Evolutionary conservation across 2,113 vertebrate species (phyloP), one percentile per base, ranked within the genome.

Genomic region (Mustela nigripes): DNA sequence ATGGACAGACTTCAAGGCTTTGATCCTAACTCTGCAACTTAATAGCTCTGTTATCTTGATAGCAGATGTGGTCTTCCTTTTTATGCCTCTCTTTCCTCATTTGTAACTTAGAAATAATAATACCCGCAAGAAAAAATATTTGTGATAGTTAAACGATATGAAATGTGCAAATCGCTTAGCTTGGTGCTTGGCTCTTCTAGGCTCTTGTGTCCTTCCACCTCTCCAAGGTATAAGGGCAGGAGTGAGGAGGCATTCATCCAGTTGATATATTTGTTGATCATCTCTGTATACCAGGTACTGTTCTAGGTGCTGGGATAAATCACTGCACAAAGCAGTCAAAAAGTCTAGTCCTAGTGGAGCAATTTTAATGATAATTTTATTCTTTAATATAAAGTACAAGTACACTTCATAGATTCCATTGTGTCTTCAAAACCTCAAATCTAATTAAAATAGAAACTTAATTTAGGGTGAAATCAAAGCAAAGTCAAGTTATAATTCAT

Each of bases 401-500:
- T 79, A 28, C 50, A 83, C 21, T 86, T 89, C 12, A 69, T 42
- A 84, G 36, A 39, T 83, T 81, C n/a, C 1, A 90, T 39, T 92
- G 6, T 87, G 50, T 93, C 67, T 73, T 88, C 3, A 73, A 92
- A 94, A 85, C 18, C 15, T 89, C 42, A 18, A 91, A 74, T 85
- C 10, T 91, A 83, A 74, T 71, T 78, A 92, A 95, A 95, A 96
- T 36, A 74, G 58, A 97, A 94, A 94, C 11, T 76, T 87, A 93
- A 93, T 89, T 95, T 78, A 67, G 33, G 42, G 15, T 84, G 18
- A 97, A 92, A 83, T 81, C 24, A 92, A 89, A 92, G 58, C 16
- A 81, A 90, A 98, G 42, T 82, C 22, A 98, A 18, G 11, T 93
- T 96, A 6, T 88, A 86, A 88, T 94, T 97, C 91, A 97, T 98